These are phyloP conservation scores for Perca flavescens DNA, from an alignment of 2,113 vertebrate genomes.

Conservation along the genomic window DNA sequence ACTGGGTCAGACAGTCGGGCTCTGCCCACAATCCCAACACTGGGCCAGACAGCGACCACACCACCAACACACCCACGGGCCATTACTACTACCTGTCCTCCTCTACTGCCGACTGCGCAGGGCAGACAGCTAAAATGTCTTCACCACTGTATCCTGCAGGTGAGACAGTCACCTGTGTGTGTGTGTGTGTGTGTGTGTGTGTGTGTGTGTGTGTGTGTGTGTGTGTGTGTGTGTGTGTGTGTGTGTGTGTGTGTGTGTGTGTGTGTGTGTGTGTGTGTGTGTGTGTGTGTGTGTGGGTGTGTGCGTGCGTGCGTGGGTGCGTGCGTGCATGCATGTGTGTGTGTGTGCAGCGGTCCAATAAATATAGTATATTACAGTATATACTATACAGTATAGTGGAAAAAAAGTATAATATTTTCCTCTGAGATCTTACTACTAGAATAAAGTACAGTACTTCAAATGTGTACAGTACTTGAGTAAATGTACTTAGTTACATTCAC, in stretches of 20 bases:
- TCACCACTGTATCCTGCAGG: constrained; percentile 76
- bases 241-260: background rate
- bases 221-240: background rate
- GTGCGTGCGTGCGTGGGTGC: no score
- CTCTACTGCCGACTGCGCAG: constrained; percentile 32
- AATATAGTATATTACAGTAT: background rate
- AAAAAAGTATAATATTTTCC: no score
- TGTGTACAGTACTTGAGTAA: background rate
- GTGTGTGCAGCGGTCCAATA: background rate
- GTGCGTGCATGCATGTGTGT: background rate
- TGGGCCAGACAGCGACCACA: constrained; percentile 81
- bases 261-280: background rate
- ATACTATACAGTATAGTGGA: no score
- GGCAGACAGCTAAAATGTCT: constrained; percentile 76
- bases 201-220: background rate
- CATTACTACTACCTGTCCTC: constrained; percentile 78
- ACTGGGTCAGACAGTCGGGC: constrained; percentile 79
- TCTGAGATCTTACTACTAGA: no score
- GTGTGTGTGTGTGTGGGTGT: no score
- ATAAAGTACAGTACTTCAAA: background rate
- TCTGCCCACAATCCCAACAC: constrained; percentile 58
- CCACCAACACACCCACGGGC: constrained; percentile 77
- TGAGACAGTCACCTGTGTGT: constrained; percentile 49
- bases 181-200: background rate
- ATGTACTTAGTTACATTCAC: background rate